These are phyloP conservation scores for Ectemnius cavifrons DNA, from an alignment of 2,888 invertebrate species.

Conservation along the genomic window DNA sequence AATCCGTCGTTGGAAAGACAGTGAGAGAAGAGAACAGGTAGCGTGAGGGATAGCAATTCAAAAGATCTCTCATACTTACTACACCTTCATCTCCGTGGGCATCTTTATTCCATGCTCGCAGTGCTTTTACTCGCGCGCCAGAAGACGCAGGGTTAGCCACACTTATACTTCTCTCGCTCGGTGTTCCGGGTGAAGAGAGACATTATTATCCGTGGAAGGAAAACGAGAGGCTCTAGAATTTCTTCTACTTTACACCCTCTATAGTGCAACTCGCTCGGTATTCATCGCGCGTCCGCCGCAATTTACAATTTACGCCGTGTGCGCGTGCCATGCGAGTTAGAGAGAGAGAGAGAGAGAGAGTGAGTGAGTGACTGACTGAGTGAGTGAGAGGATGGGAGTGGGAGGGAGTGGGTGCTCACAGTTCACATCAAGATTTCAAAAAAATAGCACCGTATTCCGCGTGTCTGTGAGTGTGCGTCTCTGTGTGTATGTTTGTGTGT, in stretches of 20 bases:
- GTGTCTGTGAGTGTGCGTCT: neutral
- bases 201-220: neutral
- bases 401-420: neutral
- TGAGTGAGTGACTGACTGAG: too few species aligned
- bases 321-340: neutral
- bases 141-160: too few species aligned
- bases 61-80: too few species aligned
- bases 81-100: conserved; percentile 4
- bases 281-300: conserved; percentile 3
- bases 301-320: conserved; percentile 6
- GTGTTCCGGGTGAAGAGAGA: neutral
- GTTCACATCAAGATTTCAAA: conserved; percentile 21
- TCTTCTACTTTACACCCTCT: conserved; percentile 2
- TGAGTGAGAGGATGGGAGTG: too few species aligned
- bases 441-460: conserved; percentile 8
- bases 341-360: too few species aligned
- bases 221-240: neutral
- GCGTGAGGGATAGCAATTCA: conserved; percentile 8
- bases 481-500: too few species aligned
- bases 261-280: neutral
- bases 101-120: conserved; percentile 18
- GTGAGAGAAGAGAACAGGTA: conserved; percentile 18
- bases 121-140: neutral
- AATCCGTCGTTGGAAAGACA: neutral
- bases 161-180: too few species aligned